Evolutionary conservation across 2,113 vertebrate genomes (phyloP).

Genomic region (Sinocyclocheilus anshuiensis): DNA sequence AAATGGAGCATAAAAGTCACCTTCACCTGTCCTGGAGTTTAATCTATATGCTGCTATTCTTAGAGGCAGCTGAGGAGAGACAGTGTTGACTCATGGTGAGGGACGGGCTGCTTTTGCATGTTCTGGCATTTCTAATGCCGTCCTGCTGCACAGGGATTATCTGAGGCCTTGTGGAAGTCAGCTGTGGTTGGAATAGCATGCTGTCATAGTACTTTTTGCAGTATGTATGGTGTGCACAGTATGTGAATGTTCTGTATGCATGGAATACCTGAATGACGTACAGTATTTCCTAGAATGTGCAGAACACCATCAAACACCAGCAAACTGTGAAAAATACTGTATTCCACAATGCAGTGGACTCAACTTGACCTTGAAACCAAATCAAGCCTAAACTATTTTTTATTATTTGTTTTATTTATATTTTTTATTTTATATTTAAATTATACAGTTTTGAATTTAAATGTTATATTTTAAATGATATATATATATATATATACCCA

Average conservation of each 20-base stretch:
- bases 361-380: not conserved
- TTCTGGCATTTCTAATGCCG: not conserved
- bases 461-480: no score
- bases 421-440: no score
- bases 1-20: conserved; percentile 54
- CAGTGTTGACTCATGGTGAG: conserved; percentile 32
- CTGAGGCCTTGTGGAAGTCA: not conserved
- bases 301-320: not conserved
- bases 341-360: not conserved
- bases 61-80: conserved; percentile 29
- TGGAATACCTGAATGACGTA: not conserved
- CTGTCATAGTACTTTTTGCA: not conserved
- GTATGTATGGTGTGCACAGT: not conserved
- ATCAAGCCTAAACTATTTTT: no score
- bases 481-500: no score
- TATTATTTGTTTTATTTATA: no score
- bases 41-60: conserved; percentile 53
- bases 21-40: conserved; percentile 51
- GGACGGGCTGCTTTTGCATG: not conserved
- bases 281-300: not conserved
- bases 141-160: not conserved
- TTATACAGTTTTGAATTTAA: no score
- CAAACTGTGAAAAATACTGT: not conserved
- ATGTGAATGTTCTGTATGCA: not conserved
- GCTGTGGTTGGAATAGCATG: not conserved